Percentiles rank a stretch among this genome's conserved stretches.
Evolutionary conservation across 2,113 vertebrate species (phyloP).

Genomic region (Eonycteris spelaea): DNA sequence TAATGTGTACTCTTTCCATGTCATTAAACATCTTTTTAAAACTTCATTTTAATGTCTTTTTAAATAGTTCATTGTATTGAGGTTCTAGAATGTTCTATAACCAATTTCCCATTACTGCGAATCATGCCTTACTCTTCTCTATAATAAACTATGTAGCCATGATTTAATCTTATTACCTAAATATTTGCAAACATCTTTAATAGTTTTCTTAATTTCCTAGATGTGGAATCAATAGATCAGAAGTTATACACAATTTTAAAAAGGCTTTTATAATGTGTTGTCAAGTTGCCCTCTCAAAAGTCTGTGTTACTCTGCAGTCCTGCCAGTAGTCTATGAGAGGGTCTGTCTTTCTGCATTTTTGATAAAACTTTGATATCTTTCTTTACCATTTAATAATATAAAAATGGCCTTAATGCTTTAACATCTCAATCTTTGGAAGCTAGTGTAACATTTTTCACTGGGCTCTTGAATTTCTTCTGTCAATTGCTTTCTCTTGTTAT

Average conservation of each 20-base stretch:
- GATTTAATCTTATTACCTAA: neutral
- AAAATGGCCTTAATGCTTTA: neutral
- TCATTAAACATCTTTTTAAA: neutral
- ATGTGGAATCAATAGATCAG: neutral
- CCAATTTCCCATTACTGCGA: neutral
- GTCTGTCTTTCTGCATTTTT: neutral
- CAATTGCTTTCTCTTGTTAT: neutral
- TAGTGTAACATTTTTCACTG: neutral
- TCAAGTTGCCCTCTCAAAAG: neutral
- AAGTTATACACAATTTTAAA: neutral
- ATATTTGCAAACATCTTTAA: neutral
- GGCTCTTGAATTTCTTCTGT: neutral
- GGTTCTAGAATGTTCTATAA: neutral
- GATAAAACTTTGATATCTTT: neutral
- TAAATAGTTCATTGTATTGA: neutral
- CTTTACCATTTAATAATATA: neutral
- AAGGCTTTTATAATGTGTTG: neutral
- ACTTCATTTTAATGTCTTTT: neutral
- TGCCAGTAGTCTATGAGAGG: neutral
- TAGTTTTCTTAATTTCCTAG: neutral
- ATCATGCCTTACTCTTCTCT: neutral
- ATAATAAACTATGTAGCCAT: neutral
- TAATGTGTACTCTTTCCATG: neutral
- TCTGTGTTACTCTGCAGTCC: too few relatives aligned
- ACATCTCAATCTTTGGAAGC: neutral